phyloP scores from a whole-genome alignment of 2,888 invertebrate genomes.

The Theristus sp. region DNA sequence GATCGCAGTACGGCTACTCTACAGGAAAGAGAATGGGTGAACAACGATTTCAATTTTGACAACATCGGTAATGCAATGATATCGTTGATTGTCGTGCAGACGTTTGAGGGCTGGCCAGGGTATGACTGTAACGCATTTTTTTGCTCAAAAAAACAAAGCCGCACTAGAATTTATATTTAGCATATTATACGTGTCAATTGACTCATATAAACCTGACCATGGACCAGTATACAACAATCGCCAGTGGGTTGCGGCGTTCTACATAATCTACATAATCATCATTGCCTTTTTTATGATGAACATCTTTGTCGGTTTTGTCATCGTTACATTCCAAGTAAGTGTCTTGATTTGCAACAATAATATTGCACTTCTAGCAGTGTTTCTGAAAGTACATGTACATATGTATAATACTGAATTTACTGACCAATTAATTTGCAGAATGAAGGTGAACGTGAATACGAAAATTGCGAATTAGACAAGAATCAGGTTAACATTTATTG shows the following conservation, averaged over 20 bases:
- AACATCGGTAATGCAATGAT: constrained; percentile 96
- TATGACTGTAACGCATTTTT: too few species aligned
- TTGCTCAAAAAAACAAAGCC: too few species aligned
- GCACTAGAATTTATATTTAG: too few species aligned
- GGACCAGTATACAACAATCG: constrained; percentile 96
- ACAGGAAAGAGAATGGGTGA: constrained; percentile 59
- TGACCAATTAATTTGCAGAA: too few species aligned
- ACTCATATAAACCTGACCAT: constrained; percentile 79
- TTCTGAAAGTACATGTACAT: too few species aligned
- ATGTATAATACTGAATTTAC: too few species aligned
- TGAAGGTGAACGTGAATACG: constrained; percentile 97
- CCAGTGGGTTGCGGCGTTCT: constrained; percentile 64
- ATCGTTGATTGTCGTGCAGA: constrained; percentile 93
- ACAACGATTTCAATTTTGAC: constrained; percentile 89
- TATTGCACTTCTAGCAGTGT: too few species aligned
- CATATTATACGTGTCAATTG: constrained; percentile 86
- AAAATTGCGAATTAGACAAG: constrained; percentile 95
- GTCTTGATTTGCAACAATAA: too few species aligned
- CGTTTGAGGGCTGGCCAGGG: constrained; percentile 98
- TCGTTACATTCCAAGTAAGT: constrained; percentile 71
- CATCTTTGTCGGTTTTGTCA: constrained; percentile 99
- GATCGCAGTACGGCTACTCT: constrained; percentile 56
- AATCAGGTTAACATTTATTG: constrained; percentile 75
- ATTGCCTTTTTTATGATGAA: constrained; percentile 99
- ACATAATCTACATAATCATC: constrained; percentile 97